These are phyloP conservation scores for Gorsachius goisagi DNA, from an alignment of 2,113 vertebrate genomes.

Conservation along the genomic window DNA sequence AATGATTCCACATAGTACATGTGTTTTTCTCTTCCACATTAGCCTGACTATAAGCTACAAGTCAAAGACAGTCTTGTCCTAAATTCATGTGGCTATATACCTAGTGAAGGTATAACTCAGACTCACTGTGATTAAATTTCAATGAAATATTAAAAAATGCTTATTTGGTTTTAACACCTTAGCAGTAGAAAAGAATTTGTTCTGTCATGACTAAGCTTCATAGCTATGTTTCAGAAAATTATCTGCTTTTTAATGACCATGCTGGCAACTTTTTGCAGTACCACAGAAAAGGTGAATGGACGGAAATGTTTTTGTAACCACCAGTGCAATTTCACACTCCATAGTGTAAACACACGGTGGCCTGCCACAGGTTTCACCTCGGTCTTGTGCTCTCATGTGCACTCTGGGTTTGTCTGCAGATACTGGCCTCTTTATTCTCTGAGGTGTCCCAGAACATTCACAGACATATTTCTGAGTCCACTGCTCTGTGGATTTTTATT, in stretches of 20 bases:
- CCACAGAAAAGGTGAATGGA: neutral
- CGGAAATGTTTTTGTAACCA: neutral
- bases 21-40: neutral
- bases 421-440: neutral
- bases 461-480: neutral
- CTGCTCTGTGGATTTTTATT: neutral
- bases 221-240: neutral
- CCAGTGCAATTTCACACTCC: neutral
- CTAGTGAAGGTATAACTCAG: slow-evolving; percentile 19
- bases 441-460: neutral
- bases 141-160: slow-evolving; percentile 35
- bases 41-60: neutral
- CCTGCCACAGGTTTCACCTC: neutral
- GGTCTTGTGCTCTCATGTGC: neutral
- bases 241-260: neutral
- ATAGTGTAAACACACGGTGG: neutral
- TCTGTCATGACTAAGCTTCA: slow-evolving; percentile 24
- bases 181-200: neutral
- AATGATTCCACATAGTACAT: neutral
- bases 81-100: neutral
- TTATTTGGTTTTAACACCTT: slow-evolving; percentile 32
- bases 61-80: neutral
- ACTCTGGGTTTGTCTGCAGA: neutral
- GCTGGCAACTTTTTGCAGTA: neutral
- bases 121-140: neutral